Evolutionary conservation across 2,113 vertebrate species (phyloP), one percentile per base, ranked within the genome.

Genomic region (Archilochus colubris): DNA sequence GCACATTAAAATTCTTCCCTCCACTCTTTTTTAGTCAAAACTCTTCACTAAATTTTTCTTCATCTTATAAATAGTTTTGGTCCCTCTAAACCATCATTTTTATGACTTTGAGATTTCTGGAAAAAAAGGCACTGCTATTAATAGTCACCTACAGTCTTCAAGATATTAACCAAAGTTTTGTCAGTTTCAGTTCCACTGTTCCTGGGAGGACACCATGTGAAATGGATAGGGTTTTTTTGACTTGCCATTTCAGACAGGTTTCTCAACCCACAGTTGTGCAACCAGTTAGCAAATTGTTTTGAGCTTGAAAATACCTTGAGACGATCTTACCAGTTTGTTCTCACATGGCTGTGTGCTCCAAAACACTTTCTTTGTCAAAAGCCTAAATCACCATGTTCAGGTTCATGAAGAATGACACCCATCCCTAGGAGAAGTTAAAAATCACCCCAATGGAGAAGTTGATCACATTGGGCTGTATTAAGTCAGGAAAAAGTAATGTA

Each of bases 11-110:
- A 95, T 95, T 95, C 95, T 94, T 80, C 73, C 82, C 80, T 96
- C 92, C 61, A 24, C 82, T 94, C 77, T 64, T 81, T 95, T 95
- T 97, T 91, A 93, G 94, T 96, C 91, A 93, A 94, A 95, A 92
- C 94, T 95, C 91, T 96, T 96, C 93, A 91, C 94, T 97, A 83
- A 94, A 95, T 96, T 94, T 89, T 95, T 95, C 93, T 95, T 89
- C 68, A 92, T 83, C 87, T 96, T 95, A 96, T 95, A 97, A 97
- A 97, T 96, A 97, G 94, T 89, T 93, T 93, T 87, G 77, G 94
- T 95, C 93, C 91, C 59, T 94, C 91, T 94, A 93, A 94, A 93
- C 66, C 69, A 87, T 94, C 86, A 91, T 96, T 96, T 95, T 95
- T 95, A 67, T 95, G 80, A 94, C 88, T 95, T 91, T 88, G 73